Conservation (phyloP, 2,113 vertebrate genomes). For the Syngnathus floridae region DNA sequence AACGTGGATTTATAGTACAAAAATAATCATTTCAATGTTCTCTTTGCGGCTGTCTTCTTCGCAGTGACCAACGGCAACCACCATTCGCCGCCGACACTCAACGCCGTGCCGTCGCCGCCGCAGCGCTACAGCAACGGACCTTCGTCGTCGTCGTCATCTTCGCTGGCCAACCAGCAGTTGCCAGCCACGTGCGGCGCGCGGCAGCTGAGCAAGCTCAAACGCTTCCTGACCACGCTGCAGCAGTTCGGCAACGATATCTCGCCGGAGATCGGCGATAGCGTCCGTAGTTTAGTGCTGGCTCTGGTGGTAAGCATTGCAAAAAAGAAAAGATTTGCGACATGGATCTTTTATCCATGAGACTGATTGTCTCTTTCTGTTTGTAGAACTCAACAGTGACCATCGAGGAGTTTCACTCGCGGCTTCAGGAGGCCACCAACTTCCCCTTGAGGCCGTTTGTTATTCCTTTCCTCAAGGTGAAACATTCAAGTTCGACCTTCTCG, state of each 20-base stretch:
- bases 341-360: too few species aligned
- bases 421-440: conserved; percentile 98
- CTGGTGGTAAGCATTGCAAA: conserved; percentile 78
- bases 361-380: neutral
- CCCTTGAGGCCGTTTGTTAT: conserved; percentile 95
- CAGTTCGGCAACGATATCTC: conserved; percentile 99
- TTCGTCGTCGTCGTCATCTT: conserved; percentile 92
- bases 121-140: conserved; percentile 94
- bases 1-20: too few species aligned
- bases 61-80: conserved; percentile 93
- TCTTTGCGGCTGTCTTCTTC: neutral
- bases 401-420: conserved; percentile 96
- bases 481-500: conserved; percentile 10
- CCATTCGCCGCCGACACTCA: conserved; percentile 91
- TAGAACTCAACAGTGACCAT: conserved; percentile 98
- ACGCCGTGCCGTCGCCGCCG: conserved; percentile 90
- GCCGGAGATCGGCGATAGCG: conserved; percentile 95
- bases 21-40: too few species aligned
- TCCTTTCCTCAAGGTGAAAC: conserved; percentile 95
- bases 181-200: conserved; percentile 94
- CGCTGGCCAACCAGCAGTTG: conserved; percentile 93
- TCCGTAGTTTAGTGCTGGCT: conserved; percentile 89
- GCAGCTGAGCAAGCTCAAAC: conserved; percentile 97
- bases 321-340: neutral
- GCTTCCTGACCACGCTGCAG: conserved; percentile 96